phyloP scores from a whole-genome alignment of 2,888 invertebrate genomes.

The Apamea sordens region DNA sequence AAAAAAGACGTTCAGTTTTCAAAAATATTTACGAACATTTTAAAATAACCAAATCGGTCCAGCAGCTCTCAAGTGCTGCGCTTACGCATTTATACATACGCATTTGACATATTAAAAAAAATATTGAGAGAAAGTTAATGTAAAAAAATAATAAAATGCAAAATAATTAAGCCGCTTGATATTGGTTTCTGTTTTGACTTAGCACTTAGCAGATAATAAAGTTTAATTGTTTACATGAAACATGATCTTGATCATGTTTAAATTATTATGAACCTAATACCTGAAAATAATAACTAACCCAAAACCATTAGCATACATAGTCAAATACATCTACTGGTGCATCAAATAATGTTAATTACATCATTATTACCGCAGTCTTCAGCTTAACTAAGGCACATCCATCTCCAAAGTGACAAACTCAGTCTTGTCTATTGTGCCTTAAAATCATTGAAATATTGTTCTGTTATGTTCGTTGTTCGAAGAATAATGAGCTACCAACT shows the following conservation, averaged over 20 bases:
- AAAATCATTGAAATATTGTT: not conserved
- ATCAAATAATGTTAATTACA: slow-evolving; percentile 20
- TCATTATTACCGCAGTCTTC: slow-evolving; percentile 6
- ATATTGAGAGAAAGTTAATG: not conserved
- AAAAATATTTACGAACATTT: not conserved
- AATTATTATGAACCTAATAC: slow-evolving; percentile 8
- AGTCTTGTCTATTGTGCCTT: slow-evolving; percentile 1
- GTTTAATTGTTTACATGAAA: not conserved
- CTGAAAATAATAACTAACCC: slow-evolving; percentile 27
- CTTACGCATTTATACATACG: not conserved
- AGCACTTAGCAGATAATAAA: slow-evolving; percentile 20
- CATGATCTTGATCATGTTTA: not conserved
- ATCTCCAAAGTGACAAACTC: slow-evolving; percentile 4
- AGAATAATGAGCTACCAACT: slow-evolving; percentile 9
- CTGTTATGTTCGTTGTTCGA: not conserved
- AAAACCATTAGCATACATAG: slow-evolving; percentile 1
- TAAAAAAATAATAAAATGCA: not conserved
- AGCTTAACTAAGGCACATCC: slow-evolving; percentile 13
- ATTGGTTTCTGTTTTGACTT: slow-evolving; percentile 1
- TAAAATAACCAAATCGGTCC: not conserved
- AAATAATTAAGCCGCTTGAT: slow-evolving; percentile 4
- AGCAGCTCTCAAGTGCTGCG: not conserved
- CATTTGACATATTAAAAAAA: too few relatives aligned
- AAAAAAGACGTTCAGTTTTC: not conserved
- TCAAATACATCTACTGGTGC: slow-evolving; percentile 13